Evolutionary conservation across 2,113 vertebrate genomes (phyloP).

Genomic region (Phrynosoma platyrhinos): DNA sequence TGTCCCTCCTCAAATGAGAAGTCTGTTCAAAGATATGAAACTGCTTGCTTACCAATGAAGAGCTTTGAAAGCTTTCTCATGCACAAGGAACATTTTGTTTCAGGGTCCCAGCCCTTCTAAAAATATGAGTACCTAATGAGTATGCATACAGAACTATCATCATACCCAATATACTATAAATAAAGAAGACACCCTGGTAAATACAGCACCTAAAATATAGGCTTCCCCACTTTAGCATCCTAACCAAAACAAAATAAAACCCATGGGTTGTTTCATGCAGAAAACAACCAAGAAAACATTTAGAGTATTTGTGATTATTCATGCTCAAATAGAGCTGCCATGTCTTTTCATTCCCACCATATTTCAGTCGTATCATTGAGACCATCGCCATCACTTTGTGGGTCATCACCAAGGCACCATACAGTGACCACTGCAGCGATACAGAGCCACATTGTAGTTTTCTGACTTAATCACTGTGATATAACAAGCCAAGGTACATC

Average conservation of each 20-base stretch:
- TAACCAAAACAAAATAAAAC: neutral
- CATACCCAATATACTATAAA: neutral
- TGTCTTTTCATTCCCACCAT: constrained; percentile 8
- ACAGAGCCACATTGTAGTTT: neutral
- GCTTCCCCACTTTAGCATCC: neutral
- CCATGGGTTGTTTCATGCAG: neutral
- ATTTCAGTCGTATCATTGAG: constrained; percentile 24
- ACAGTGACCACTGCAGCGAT: neutral
- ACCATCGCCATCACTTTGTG: constrained; percentile 34
- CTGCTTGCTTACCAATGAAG: neutral
- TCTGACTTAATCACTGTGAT: neutral
- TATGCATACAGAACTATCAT: too few relatives aligned
- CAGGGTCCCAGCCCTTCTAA: neutral
- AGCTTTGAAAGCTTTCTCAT: neutral
- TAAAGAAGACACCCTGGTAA: neutral
- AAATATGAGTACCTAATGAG: too few relatives aligned
- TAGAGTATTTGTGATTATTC: constrained; percentile 26
- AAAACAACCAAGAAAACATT: neutral
- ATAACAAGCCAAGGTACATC: neutral
- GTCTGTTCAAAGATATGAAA: neutral
- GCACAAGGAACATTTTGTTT: neutral
- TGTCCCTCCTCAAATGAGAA: neutral
- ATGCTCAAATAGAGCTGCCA: constrained; percentile 18
- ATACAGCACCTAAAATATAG: constrained; percentile 1
- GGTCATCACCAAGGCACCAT: constrained; percentile 11